Evolutionary conservation across 2,888 invertebrate genomes (phyloP).

Genomic region (Cerastis rubricosa): DNA sequence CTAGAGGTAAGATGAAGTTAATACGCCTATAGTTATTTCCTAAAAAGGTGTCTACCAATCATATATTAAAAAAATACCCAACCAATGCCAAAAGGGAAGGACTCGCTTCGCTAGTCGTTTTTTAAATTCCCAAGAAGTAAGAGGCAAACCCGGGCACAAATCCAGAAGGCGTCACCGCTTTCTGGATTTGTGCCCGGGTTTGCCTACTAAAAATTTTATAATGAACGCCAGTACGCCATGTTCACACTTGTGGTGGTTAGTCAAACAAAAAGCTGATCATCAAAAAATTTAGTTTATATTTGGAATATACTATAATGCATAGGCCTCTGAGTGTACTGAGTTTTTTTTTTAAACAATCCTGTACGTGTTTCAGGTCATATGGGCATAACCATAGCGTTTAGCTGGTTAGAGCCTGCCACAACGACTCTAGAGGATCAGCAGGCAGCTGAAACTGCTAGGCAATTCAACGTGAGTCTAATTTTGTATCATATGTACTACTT

Average conservation of each 20-base stretch:
- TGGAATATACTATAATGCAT: not conserved
- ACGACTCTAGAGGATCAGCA: slow-evolving; percentile 80
- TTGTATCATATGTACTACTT: too few relatives aligned
- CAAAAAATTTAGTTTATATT: not conserved
- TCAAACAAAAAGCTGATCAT: too few relatives aligned
- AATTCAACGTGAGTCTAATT: slow-evolving; percentile 79
- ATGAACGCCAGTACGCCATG: not conserved
- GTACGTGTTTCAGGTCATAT: slow-evolving; percentile 70
- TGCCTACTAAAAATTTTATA: too few relatives aligned
- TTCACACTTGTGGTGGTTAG: not conserved
- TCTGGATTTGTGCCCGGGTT: too few relatives aligned
- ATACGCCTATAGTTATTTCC: too few relatives aligned
- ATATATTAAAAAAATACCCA: not conserved
- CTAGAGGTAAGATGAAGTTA: slow-evolving; percentile 34
- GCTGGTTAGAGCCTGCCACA: slow-evolving; percentile 86
- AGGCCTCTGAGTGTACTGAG: not conserved
- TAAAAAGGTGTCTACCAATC: not conserved
- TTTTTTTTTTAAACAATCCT: too few relatives aligned
- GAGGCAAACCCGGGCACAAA: not conserved
- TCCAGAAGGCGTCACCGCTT: too few relatives aligned
- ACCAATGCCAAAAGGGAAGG: not conserved
- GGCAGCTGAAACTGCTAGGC: slow-evolving; percentile 87
- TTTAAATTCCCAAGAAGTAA: not conserved
- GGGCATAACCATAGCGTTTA: slow-evolving; percentile 85
- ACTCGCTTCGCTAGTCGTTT: not conserved